Conservation (phyloP, 2,888 invertebrate species). For the Sminthurides aquaticus region DNA sequence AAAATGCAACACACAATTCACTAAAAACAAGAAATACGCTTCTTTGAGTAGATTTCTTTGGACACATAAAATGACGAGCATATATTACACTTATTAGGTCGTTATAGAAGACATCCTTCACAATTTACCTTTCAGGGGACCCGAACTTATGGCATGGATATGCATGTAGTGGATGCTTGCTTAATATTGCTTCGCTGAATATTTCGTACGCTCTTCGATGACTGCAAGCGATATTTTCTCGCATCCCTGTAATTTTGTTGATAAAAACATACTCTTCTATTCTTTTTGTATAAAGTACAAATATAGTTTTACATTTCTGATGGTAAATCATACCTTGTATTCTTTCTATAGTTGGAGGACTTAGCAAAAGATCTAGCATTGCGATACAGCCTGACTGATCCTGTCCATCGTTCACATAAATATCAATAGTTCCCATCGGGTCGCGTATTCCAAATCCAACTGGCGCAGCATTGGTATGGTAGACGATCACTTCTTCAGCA, state of each 20-base stretch:
- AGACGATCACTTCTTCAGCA: constrained; percentile 24
- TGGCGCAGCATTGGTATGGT: constrained; percentile 28
- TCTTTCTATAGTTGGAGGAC: constrained; percentile 13
- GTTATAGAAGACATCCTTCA: too few relatives aligned
- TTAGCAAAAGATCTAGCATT: constrained; percentile 14
- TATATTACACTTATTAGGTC: too few relatives aligned
- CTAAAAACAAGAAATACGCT: constrained; percentile 3
- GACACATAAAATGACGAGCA: too few relatives aligned
- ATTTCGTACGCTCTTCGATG: constrained; percentile 29
- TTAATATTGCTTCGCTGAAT: constrained; percentile 20
- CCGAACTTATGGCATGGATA: constrained; percentile 15
- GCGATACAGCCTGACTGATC: constrained; percentile 29
- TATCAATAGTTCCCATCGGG: constrained; percentile 24
- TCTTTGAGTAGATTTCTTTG: too few relatives aligned
- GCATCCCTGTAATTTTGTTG: constrained; percentile 13
- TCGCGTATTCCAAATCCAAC: constrained; percentile 28
- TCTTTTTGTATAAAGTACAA: too few relatives aligned
- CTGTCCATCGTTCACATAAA: constrained; percentile 29
- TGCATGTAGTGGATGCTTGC: constrained; percentile 12
- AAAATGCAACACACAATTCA: constrained; percentile 11
- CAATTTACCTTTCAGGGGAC: constrained; percentile 9
- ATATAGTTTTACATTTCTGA: too few relatives aligned
- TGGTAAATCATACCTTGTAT: constrained; percentile 16
- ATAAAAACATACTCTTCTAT: too few relatives aligned
- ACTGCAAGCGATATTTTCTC: constrained; percentile 27